Conservation (phyloP, 23 tunicate species). For the Oikopleura vanhoeffeni region DNA sequence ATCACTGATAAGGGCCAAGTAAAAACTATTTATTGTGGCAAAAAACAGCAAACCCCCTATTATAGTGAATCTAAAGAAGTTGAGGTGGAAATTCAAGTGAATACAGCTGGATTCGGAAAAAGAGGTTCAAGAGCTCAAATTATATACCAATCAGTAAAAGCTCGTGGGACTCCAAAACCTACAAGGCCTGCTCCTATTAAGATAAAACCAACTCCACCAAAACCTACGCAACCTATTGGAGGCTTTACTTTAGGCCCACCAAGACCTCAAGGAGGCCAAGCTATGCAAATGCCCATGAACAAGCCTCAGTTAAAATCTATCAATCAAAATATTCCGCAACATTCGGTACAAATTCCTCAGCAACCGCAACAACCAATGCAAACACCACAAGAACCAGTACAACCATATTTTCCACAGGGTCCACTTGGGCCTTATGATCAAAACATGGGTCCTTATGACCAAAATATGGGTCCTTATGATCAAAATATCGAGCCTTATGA, state of each 20-base stretch:
- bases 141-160: background rate
- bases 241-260: background rate
- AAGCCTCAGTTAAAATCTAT: too few relatives aligned
- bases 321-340: too few relatives aligned
- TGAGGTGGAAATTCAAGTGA: constrained; percentile 3
- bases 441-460: too few relatives aligned
- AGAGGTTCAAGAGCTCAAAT: background rate
- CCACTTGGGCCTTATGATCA: background rate
- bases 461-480: too few relatives aligned
- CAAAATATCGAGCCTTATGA: too few relatives aligned
- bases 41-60: background rate
- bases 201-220: background rate
- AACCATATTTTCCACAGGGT: background rate
- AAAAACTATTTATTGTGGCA: constrained; percentile 7
- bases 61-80: background rate
- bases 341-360: background rate
- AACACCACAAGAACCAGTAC: background rate
- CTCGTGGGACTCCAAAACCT: background rate
- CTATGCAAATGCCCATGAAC: too few relatives aligned
- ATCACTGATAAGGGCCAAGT: background rate
- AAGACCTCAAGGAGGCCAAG: background rate
- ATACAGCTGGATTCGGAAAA: constrained; percentile 10
- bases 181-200: background rate
- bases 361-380: constrained; percentile 2
- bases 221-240: background rate